A percentile compares a stretch with the other conserved stretches of the same genome.
Conservation (phyloP, 1,140 invertebrate genomes). For the Anthonomus grandis region DNA sequence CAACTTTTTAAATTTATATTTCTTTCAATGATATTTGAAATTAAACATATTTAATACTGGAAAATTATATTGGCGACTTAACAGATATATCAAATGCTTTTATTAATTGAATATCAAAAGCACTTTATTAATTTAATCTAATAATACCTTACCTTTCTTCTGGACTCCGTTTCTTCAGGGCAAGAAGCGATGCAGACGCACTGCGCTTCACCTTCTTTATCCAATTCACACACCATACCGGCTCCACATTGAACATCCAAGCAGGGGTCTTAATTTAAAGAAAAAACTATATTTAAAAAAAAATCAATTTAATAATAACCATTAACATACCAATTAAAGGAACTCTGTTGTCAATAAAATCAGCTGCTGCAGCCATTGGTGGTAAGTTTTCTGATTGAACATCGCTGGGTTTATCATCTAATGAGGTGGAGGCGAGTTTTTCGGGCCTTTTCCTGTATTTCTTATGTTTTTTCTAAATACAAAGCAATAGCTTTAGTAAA, state of each 20-base stretch:
- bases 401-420: slow-evolving; percentile 5
- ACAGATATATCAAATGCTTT: no score
- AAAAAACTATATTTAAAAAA: slow-evolving; percentile 9
- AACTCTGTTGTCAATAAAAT: slow-evolving; percentile 33
- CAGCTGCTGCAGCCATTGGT: slow-evolving; percentile 20
- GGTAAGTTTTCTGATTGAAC: slow-evolving; percentile 14
- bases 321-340: slow-evolving; percentile 30
- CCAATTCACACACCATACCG: slow-evolving; percentile 80
- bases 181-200: slow-evolving; percentile 86
- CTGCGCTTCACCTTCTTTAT: slow-evolving; percentile 67
- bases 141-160: slow-evolving; percentile 60
- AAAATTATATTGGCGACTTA: no score
- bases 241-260: slow-evolving; percentile 83
- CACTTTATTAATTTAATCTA: not conserved
- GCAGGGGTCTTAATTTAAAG: slow-evolving; percentile 63
- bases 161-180: slow-evolving; percentile 71
- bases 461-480: slow-evolving; percentile 19
- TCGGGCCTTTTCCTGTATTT: slow-evolving; percentile 12
- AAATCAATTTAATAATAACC: not conserved
- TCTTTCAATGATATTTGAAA: no score
- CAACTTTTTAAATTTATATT: no score
- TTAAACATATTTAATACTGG: no score
- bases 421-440: not conserved
- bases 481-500: slow-evolving; percentile 4
- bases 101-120: no score